A percentile compares a stretch with the other conserved stretches of the same genome.
These are phyloP conservation scores for Cyaniris semiargus DNA, from an alignment of 2,888 invertebrate species.

Conservation along the genomic window DNA sequence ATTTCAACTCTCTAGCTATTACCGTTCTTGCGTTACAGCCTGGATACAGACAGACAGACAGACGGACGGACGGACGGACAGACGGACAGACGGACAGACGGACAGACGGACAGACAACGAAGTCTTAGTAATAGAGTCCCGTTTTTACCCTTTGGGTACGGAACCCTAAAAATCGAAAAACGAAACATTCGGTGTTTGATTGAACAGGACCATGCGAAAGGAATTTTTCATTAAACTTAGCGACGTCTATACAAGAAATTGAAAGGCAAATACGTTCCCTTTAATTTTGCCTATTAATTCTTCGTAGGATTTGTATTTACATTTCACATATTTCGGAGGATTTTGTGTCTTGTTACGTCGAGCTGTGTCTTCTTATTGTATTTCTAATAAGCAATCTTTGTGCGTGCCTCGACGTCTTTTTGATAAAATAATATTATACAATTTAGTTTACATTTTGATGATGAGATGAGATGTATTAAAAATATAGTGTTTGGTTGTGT, in stretches of 20 bases:
- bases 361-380: background rate
- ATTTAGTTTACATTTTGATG: too few species aligned
- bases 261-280: slow-evolving; percentile 17
- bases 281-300: slow-evolving; percentile 29
- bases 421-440: too few species aligned
- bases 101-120: too few species aligned
- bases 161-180: slow-evolving; percentile 18
- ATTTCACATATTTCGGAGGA: background rate
- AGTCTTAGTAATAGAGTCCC: too few species aligned
- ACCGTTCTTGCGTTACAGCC: too few species aligned
- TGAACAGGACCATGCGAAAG: slow-evolving; percentile 23
- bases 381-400: background rate
- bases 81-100: too few species aligned
- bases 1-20: too few species aligned
- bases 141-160: too few species aligned
- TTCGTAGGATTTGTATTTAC: slow-evolving; percentile 30
- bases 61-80: too few species aligned
- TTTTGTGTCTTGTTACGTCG: background rate
- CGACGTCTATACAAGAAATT: slow-evolving; percentile 29
- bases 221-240: slow-evolving; percentile 41
- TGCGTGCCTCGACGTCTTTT: background rate
- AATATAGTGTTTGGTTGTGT: too few species aligned
- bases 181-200: slow-evolving; percentile 10
- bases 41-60: too few species aligned
- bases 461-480: too few species aligned